Conservation (phyloP, 2,797 vertebrate genomes). For the Diplodus puntazzo region DNA sequence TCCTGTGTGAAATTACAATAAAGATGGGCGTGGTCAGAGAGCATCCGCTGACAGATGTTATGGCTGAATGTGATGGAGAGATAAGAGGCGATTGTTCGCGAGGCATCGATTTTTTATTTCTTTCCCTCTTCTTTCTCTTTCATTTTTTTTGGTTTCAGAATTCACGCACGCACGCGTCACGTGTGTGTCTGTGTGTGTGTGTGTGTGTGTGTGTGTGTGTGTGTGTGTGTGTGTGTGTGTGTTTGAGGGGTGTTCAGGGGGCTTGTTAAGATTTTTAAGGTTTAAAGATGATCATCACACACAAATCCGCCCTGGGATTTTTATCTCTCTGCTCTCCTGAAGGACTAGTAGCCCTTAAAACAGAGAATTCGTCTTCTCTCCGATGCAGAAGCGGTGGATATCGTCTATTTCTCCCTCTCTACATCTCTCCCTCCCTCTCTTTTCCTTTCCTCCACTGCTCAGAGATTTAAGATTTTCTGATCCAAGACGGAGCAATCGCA, state of each 20-base stretch:
- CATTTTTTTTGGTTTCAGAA: conserved; percentile 11
- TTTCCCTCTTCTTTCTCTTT: neutral
- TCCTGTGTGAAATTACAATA: conserved; percentile 78
- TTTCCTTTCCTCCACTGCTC: conserved; percentile 32
- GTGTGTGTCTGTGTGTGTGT: too few relatives aligned
- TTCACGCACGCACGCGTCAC: neutral
- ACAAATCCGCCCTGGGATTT: conserved; percentile 49
- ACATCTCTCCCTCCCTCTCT: conserved; percentile 18
- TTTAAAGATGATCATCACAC: conserved; percentile 49
- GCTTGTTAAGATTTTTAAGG: conserved; percentile 20
- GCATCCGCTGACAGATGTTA: conserved; percentile 80
- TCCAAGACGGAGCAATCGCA: conserved; percentile 87
- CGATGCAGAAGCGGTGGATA: conserved; percentile 77
- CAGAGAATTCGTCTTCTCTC: conserved; percentile 69
- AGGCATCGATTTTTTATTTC: conserved; percentile 60
- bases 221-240: too few relatives aligned
- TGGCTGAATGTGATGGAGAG: conserved; percentile 82
- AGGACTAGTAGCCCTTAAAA: conserved; percentile 64
- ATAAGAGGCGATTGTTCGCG: conserved; percentile 81
- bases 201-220: too few relatives aligned
- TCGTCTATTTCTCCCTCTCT: conserved; percentile 59
- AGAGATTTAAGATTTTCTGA: conserved; percentile 81
- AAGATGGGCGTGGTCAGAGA: conserved; percentile 87
- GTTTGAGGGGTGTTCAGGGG: too few relatives aligned
- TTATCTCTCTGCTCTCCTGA: conserved; percentile 55